Percentiles rank a stretch among this genome's conserved stretches.
These are phyloP conservation scores for Prinia subflava DNA, from an alignment of 2,113 vertebrate species.

Conservation along the genomic window DNA sequence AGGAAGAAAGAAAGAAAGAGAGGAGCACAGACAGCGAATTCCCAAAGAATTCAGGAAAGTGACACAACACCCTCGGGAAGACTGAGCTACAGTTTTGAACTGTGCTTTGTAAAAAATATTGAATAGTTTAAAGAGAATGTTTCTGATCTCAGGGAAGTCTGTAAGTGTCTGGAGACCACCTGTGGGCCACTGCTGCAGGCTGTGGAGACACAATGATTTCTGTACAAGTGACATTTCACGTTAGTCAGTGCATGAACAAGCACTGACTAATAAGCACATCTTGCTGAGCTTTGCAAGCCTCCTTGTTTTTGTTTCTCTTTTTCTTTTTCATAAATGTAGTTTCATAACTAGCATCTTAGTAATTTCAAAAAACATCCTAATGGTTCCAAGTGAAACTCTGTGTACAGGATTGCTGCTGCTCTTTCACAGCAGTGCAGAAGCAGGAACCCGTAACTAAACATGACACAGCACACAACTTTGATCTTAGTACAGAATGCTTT, in stretches of 20 bases:
- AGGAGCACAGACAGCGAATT: not conserved
- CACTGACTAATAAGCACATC: not conserved
- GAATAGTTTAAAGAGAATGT: not conserved
- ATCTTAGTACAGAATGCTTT: not conserved
- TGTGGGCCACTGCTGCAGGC: not conserved
- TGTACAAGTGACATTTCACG: not conserved
- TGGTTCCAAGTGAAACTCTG: not conserved
- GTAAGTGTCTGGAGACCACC: not conserved
- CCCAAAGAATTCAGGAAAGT: not conserved
- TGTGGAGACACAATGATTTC: not conserved
- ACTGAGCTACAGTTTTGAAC: not conserved
- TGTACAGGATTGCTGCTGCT: not conserved
- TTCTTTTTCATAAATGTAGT: not conserved
- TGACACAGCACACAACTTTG: not conserved
- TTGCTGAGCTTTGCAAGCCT: not conserved
- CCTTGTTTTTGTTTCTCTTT: not conserved
- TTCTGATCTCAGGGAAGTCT: not conserved
- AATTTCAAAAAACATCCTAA: not conserved
- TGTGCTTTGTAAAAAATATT: not conserved
- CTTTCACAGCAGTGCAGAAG: not conserved
- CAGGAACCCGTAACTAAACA: not conserved
- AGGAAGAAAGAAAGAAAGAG: accelerated
- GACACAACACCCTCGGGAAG: not conserved
- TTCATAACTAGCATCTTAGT: not conserved
- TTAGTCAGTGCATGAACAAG: conserved; percentile 15